Evolutionary conservation across 2,113 vertebrate genomes (phyloP).

Genomic region (Bostrychus sinensis): DNA sequence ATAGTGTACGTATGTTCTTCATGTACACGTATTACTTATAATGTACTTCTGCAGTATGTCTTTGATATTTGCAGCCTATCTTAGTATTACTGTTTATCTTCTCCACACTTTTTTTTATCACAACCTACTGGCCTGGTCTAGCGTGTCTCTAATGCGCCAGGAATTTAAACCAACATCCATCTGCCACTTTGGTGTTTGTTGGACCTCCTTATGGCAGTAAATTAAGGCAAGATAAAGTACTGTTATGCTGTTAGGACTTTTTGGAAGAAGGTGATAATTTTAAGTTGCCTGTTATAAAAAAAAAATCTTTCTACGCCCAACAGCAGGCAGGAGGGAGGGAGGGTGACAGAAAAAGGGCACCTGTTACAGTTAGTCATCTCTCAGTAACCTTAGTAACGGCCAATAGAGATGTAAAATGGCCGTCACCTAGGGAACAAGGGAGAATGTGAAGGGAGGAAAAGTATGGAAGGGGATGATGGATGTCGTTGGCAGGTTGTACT

Average conservation of each 20-base stretch:
- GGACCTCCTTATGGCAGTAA: not conserved
- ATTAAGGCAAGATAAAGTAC: not conserved
- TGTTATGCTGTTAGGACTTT: conserved; percentile 22
- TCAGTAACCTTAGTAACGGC: conserved; percentile 63
- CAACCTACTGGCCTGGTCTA: conserved; percentile 4
- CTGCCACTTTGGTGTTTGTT: conserved; percentile 3
- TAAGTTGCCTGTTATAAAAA: not conserved
- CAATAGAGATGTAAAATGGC: conserved; percentile 35
- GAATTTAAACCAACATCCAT: conserved; percentile 10
- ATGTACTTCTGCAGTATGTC: too few relatives aligned
- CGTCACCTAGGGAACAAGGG: conserved; percentile 58
- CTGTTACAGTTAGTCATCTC: conserved; percentile 48
- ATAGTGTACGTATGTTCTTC: too few relatives aligned
- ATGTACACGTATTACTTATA: too few relatives aligned
- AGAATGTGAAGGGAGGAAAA: conserved; percentile 25
- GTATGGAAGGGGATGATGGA: conserved; percentile 43
- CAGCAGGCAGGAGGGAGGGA: conserved; percentile 1
- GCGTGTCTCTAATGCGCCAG: not conserved
- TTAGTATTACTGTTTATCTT: conserved; percentile 6
- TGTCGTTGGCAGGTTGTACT: conserved; percentile 34
- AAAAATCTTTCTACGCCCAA: conserved; percentile 6
- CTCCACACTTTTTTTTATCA: not conserved
- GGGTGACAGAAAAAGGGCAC: conserved; percentile 30
- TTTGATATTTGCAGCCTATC: not conserved
- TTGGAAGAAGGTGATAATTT: conserved; percentile 6